Percentiles rank a stretch among this genome's conserved stretches.
These are phyloP conservation scores for Dynastes maya DNA, from an alignment of 2,888 invertebrate species.

Conservation along the genomic window DNA sequence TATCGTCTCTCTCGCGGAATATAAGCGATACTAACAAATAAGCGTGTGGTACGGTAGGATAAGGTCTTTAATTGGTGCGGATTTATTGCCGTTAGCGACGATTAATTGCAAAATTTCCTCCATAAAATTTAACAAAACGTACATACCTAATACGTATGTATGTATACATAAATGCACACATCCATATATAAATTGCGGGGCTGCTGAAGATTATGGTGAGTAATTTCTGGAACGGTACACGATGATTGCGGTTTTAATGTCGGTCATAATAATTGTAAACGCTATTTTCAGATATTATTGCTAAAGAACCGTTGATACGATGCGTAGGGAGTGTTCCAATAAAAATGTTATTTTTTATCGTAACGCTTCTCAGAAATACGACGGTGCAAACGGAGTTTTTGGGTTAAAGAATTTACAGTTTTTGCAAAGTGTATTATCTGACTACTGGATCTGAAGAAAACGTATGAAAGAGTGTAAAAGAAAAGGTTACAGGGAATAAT, in stretches of 20 bases:
- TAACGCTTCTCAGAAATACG: too few species aligned
- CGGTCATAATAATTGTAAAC: conserved; percentile 3
- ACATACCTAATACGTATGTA: not conserved
- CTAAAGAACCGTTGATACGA: not conserved
- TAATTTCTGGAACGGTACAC: conserved; percentile 3
- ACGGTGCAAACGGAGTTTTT: too few species aligned
- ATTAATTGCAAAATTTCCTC: conserved; percentile 40
- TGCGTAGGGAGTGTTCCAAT: not conserved
- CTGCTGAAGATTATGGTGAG: not conserved
- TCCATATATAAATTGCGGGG: not conserved
- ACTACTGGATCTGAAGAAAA: too few species aligned
- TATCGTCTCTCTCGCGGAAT: conserved; percentile 16
- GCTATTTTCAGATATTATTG: not conserved
- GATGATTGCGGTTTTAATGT: not conserved
- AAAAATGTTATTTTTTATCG: too few species aligned
- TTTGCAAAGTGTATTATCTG: too few species aligned
- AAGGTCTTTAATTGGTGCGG: conserved; percentile 37
- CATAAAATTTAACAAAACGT: conserved; percentile 13
- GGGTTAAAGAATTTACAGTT: too few species aligned
- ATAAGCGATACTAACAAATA: conserved; percentile 40
- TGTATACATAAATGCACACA: not conserved
- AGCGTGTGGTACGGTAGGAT: conserved; percentile 39
- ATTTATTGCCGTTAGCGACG: conserved; percentile 31
- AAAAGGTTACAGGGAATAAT: too few species aligned
- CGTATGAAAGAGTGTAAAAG: too few species aligned